Evolutionary conservation across 2,113 vertebrate genomes (phyloP).

Genomic region (Centrocercus urophasianus): DNA sequence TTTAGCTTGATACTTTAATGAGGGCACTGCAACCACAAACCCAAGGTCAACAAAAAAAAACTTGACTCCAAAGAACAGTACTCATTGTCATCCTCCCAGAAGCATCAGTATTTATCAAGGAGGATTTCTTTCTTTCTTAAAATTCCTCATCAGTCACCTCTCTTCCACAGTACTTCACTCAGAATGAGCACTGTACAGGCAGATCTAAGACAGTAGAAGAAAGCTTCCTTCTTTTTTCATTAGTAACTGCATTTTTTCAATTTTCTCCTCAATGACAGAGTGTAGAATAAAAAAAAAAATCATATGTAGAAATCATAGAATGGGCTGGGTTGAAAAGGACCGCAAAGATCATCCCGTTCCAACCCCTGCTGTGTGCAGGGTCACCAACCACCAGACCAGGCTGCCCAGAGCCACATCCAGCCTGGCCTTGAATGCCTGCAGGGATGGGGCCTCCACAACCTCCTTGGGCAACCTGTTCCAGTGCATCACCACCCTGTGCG

Average conservation of each 20-base stretch:
- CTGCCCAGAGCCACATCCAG: too few relatives aligned
- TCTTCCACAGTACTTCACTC: neutral
- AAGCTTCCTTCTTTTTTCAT: neutral
- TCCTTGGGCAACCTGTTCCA: too few relatives aligned
- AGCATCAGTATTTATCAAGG: accelerated
- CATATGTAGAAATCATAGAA: too few relatives aligned
- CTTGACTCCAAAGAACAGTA: neutral
- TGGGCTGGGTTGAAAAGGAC: too few relatives aligned
- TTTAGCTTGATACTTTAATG: neutral
- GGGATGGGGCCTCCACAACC: too few relatives aligned
- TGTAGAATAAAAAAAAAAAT: neutral
- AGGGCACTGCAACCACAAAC: neutral
- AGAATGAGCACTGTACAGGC: neutral
- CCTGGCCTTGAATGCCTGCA: too few relatives aligned
- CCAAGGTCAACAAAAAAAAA: neutral
- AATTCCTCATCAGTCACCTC: neutral
- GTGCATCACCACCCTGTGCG: too few relatives aligned
- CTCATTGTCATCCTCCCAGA: neutral
- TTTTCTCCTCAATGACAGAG: accelerated
- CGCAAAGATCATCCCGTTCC: too few relatives aligned
- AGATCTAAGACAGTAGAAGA: neutral
- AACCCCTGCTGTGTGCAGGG: too few relatives aligned
- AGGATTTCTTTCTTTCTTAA: neutral
- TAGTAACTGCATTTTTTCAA: neutral
- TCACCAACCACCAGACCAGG: too few relatives aligned